A percentile compares a stretch with the other conserved stretches of the same genome.
Conservation (phyloP, 2,888 invertebrate species). For the Oasisia sp. region DNA sequence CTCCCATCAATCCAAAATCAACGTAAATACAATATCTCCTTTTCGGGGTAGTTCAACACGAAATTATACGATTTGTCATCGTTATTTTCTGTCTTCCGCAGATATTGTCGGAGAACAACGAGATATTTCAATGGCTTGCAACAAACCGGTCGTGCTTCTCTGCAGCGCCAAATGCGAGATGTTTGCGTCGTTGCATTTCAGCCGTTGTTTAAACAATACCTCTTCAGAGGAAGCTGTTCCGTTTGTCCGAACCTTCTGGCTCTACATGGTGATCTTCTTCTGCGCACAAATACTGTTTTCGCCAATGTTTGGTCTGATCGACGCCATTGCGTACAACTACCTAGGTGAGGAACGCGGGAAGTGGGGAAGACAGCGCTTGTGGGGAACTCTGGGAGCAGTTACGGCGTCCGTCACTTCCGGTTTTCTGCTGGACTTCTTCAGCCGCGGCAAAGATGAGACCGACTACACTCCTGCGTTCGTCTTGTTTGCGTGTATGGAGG, state of each 20-base stretch:
- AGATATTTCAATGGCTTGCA: too few species aligned
- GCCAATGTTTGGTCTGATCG: slow-evolving; percentile 88
- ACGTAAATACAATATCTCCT: too few species aligned
- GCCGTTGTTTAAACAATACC: too few species aligned
- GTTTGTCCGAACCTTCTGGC: slow-evolving; percentile 73
- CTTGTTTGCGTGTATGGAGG: slow-evolving; percentile 72
- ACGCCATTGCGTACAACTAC: slow-evolving; percentile 86
- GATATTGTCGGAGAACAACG: too few species aligned
- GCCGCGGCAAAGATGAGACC: slow-evolving; percentile 27
- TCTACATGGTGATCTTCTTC: slow-evolving; percentile 83
- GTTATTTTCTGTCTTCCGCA: too few species aligned
- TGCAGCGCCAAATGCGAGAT: too few species aligned
- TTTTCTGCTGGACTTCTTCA: slow-evolving; percentile 49
- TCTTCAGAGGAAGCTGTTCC: neutral
- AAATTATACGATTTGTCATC: too few species aligned
- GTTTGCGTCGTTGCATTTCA: too few species aligned
- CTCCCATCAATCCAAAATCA: too few species aligned
- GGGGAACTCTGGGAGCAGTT: slow-evolving; percentile 86
- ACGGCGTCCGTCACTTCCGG: slow-evolving; percentile 66
- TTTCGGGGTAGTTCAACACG: too few species aligned
- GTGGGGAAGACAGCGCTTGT: slow-evolving; percentile 87
- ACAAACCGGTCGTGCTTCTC: too few species aligned
- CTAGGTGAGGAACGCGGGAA: slow-evolving; percentile 79
- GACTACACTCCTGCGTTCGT: slow-evolving; percentile 54
- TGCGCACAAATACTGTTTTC: slow-evolving; percentile 84